These are phyloP conservation scores for Ornithoptera alexandrae DNA, from an alignment of 2,888 invertebrate genomes.

Conservation along the genomic window DNA sequence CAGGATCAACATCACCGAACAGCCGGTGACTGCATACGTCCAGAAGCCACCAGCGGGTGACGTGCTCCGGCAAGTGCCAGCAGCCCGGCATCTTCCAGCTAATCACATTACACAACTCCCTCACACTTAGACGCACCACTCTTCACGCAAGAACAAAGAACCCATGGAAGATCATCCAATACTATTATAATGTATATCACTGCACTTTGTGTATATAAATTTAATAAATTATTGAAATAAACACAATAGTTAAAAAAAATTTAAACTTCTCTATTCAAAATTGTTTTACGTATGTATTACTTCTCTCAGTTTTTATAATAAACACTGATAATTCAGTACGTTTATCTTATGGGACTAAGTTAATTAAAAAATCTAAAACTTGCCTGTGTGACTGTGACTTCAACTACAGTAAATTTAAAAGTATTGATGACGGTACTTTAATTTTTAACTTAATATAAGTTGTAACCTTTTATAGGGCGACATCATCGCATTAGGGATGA, in stretches of 20 bases:
- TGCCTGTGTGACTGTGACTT: not conserved
- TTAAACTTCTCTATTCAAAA: not conserved
- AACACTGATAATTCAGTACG: not conserved
- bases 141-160: not conserved
- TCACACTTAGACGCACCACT: conserved; percentile 25
- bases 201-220: not conserved
- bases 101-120: conserved; percentile 33
- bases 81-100: conserved; percentile 66
- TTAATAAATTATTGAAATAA: too few species aligned
- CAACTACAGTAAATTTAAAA: not conserved
- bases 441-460: not conserved
- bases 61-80: conserved; percentile 76
- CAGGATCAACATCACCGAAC: conserved; percentile 67
- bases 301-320: not conserved
- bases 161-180: not conserved
- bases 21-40: conserved; percentile 80
- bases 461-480: not conserved
- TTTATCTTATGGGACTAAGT: not conserved
- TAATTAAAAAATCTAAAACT: not conserved
- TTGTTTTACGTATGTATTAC: not conserved
- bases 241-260: too few species aligned
- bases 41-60: conserved; percentile 84
- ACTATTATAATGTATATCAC: not conserved
- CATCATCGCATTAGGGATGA: too few species aligned
- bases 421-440: not conserved